These are phyloP conservation scores for Caenorhabditis sinica DNA, from an alignment of 2,888 invertebrate genomes.

Conservation along the genomic window DNA sequence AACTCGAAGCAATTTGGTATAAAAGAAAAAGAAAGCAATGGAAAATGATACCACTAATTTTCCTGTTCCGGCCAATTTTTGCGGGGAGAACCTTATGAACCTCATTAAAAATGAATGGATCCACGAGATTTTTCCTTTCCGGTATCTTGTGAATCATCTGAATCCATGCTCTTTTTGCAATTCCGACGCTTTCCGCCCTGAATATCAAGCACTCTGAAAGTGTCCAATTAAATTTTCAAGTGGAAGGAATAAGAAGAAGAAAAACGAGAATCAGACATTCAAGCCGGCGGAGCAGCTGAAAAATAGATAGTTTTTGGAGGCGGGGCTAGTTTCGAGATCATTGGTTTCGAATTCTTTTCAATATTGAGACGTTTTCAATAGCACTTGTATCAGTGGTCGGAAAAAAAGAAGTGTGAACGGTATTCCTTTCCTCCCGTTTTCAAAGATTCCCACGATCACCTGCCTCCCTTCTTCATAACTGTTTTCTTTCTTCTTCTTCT, in stretches of 20 bases:
- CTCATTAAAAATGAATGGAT: slow-evolving; percentile 33
- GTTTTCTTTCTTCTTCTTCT: slow-evolving; percentile 3
- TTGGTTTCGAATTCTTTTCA: slow-evolving; percentile 4
- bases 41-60: slow-evolving; percentile 16
- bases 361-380: neutral
- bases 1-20: slow-evolving; percentile 11
- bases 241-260: neutral
- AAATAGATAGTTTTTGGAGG: slow-evolving; percentile 9
- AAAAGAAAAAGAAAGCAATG: slow-evolving; percentile 16
- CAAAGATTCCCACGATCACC: slow-evolving; percentile 29
- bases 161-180: slow-evolving; percentile 7
- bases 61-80: slow-evolving; percentile 26
- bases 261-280: slow-evolving; percentile 30
- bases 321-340: slow-evolving; percentile 3
- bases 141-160: slow-evolving; percentile 29
- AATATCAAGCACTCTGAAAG: slow-evolving; percentile 30
- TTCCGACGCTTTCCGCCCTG: neutral
- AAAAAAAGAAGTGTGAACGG: neutral
- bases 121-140: slow-evolving; percentile 23
- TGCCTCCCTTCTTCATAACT: slow-evolving; percentile 13
- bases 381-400: neutral
- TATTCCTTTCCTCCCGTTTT: slow-evolving; percentile 1
- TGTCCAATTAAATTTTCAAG: slow-evolving; percentile 32
- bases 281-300: slow-evolving; percentile 4
- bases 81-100: slow-evolving; percentile 18